phyloP scores from a whole-genome alignment of 1,140 invertebrate genomes.

The Tetramorium parvispinum region DNA sequence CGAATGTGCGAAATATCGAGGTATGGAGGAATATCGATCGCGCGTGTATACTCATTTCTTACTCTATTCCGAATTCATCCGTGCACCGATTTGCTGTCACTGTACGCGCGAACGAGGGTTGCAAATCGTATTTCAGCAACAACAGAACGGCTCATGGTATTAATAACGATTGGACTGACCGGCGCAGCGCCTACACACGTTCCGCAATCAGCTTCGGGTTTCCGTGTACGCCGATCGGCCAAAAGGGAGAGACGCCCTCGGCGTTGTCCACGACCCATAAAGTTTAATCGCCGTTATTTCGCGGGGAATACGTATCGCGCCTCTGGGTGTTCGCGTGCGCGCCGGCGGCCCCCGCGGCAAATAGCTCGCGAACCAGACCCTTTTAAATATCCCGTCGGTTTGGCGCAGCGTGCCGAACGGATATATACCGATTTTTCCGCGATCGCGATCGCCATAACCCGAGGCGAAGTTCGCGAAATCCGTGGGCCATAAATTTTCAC shows the following conservation, averaged over 20 bases:
- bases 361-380: slow-evolving; percentile 22
- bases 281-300: slow-evolving; percentile 79
- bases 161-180: slow-evolving; percentile 66
- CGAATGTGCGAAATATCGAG: background rate
- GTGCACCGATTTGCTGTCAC: slow-evolving; percentile 18
- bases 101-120: background rate
- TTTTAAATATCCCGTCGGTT: slow-evolving; percentile 40
- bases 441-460: slow-evolving; percentile 21
- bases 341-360: slow-evolving; percentile 2
- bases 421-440: background rate
- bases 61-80: slow-evolving; percentile 10
- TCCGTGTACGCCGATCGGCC: slow-evolving; percentile 50
- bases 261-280: slow-evolving; percentile 71
- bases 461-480: slow-evolving; percentile 58
- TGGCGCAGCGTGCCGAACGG: background rate
- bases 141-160: slow-evolving; percentile 44
- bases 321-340: slow-evolving; percentile 9
- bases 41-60: background rate
- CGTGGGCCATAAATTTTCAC: slow-evolving; percentile 56
- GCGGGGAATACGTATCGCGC: slow-evolving; percentile 66
- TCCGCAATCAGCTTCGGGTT: slow-evolving; percentile 70
- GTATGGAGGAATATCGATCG: background rate
- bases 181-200: slow-evolving; percentile 20
- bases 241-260: slow-evolving; percentile 3
- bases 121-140: slow-evolving; percentile 27